Evolutionary conservation across 2,888 invertebrate species (phyloP), one percentile per base, ranked within the genome.

Genomic region (Oligia latruncula): DNA sequence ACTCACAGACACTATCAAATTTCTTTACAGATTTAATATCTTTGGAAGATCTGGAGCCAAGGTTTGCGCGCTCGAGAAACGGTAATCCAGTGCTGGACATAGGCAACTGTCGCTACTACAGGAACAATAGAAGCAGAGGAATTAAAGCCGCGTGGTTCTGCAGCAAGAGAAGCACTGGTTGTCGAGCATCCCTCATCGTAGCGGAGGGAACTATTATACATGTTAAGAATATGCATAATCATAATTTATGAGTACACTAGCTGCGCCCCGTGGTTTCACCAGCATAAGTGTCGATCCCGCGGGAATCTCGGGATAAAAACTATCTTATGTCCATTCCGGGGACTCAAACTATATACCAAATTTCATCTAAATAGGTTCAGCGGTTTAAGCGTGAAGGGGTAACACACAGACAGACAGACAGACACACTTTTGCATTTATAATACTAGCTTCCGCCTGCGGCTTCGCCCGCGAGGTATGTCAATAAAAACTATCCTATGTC

Each of bases 171-270:
- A 64, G 73, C 20, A 5, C 0, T 4, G 91, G 92, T 5, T 94
- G 94, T 77, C 89, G 90, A 8, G 94, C 93, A 4, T 80, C 89
- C 5, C 84, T 94, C 49, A 82, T 88, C 0, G 71, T 89, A 4
- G 92, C 91, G 73, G 90, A 92, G 70, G 90, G 75, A 77, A 83
- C 80, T 35, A 85, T 88, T 11, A 1, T 88, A 43, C 67, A 66
- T 20, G 71, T 80, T 4, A 88, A 74, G 43, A 78, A 88, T 35
- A 15, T 43, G 84, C 77, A 93, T 95, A 77, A 85, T 92, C 73
- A 91, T 85, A 82, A 89, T 1, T 55, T 66, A 40, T 80, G 15
- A 82, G 23, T 40, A 29, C 43, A 40, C 40, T 40, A 5, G 40
- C 40, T 40, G 40, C 40, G 5, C 40, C 40, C 40, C 0, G 40